phyloP scores from a whole-genome alignment of 1,140 invertebrate species.

The Venturia canescens region DNA sequence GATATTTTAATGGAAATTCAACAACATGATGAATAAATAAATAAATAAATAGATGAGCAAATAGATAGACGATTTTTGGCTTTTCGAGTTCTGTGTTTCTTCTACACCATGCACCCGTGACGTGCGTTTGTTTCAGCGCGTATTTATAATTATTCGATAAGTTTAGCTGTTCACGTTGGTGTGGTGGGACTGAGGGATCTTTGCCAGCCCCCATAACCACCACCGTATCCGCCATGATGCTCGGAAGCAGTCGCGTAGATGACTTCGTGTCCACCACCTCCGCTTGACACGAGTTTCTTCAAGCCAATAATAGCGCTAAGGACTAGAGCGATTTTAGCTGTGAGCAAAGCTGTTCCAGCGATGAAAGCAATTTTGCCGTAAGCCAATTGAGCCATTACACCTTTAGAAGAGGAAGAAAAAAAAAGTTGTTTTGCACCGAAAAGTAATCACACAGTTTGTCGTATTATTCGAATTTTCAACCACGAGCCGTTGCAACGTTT shows the following conservation, averaged over 20 bases:
- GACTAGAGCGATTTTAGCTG: constrained; percentile 83
- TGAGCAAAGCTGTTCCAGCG: constrained; percentile 82
- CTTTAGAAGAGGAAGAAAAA: constrained; percentile 56
- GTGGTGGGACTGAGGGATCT: constrained; percentile 73
- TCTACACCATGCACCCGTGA: background rate
- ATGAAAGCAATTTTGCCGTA: constrained; percentile 83
- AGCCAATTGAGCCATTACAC: constrained; percentile 81
- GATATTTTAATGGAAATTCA: constrained; percentile 38
- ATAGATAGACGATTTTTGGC: constrained; percentile 46
- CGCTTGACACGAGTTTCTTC: constrained; percentile 79
- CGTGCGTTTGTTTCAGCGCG: background rate
- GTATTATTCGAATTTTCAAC: too few species aligned
- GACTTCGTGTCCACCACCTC: constrained; percentile 78
- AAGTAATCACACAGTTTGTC: too few species aligned
- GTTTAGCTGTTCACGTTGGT: constrained; percentile 62
- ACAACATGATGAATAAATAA: constrained; percentile 47
- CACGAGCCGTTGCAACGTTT: too few species aligned
- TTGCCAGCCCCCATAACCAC: constrained; percentile 76
- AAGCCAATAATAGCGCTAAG: constrained; percentile 81
- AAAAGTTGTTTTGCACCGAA: background rate
- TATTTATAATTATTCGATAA: background rate
- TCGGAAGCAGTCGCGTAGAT: constrained; percentile 78
- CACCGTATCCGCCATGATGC: constrained; percentile 70
- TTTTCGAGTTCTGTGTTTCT: background rate
- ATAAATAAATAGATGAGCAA: constrained; percentile 50